These are phyloP conservation scores for Plutella xylostella DNA, from an alignment of 2,888 invertebrate genomes.

Conservation along the genomic window DNA sequence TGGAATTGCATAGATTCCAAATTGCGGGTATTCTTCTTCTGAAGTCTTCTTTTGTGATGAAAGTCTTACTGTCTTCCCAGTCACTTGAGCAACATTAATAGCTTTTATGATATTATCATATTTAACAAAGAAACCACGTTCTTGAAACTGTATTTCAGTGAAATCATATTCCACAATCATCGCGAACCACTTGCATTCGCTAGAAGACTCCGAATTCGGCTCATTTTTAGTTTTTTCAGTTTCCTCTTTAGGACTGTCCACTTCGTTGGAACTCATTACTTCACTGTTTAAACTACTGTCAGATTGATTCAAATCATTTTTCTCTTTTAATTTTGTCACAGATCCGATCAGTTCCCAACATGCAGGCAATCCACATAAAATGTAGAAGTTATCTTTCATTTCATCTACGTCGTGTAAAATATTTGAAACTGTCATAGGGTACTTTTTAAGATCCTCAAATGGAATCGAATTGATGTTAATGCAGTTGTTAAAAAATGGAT, in stretches of 20 bases:
- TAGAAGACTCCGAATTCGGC: constrained; percentile 21
- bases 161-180: constrained; percentile 68
- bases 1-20: constrained; percentile 58
- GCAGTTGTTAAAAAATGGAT: constrained; percentile 37
- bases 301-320: constrained; percentile 12
- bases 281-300: neutral
- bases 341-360: constrained; percentile 59
- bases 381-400: constrained; percentile 46
- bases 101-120: constrained; percentile 59
- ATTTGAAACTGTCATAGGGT: constrained; percentile 47
- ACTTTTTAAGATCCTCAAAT: constrained; percentile 40
- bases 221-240: neutral
- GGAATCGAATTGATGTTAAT: constrained; percentile 45
- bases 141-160: constrained; percentile 58
- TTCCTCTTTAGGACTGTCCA: neutral
- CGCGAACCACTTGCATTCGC: constrained; percentile 72
- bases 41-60: constrained; percentile 39
- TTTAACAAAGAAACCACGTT: constrained; percentile 64
- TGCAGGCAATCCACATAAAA: constrained; percentile 43
- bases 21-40: constrained; percentile 31
- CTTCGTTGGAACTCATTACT: neutral
- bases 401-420: constrained; percentile 40
- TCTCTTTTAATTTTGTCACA: constrained; percentile 35
- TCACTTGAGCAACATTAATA: constrained; percentile 52
- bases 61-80: constrained; percentile 58